phyloP scores from a whole-genome alignment of 53 echinoderm and acorn worm species.

The Paracentrotus lividus region DNA sequence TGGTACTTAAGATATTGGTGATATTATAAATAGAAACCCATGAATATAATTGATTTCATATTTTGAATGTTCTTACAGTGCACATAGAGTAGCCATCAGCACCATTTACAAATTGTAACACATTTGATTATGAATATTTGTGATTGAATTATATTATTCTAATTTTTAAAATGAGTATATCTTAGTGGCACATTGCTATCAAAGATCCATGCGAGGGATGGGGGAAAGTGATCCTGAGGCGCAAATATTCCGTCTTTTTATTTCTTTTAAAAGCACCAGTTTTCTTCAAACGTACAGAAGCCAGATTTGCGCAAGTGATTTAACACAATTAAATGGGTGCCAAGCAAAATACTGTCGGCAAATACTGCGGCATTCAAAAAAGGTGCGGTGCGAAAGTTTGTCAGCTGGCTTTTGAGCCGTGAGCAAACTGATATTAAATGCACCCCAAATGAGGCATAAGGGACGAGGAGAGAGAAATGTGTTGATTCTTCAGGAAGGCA shows the following conservation, averaged over 20 bases:
- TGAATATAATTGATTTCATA: too few species aligned
- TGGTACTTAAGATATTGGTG: too few species aligned
- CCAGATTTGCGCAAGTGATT: conserved; percentile 52
- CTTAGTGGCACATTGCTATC: conserved; percentile 2
- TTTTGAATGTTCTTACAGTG: too few species aligned
- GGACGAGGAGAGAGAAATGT: conserved; percentile 30
- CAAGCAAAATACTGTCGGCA: conserved; percentile 65
- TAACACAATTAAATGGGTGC: conserved; percentile 50
- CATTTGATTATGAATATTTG: neutral
- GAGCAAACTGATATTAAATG: conserved; percentile 67
- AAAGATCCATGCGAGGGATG: neutral
- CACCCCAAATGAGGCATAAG: conserved; percentile 51
- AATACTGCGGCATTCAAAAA: conserved; percentile 54
- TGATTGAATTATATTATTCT: conserved; percentile 26
- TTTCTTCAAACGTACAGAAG: conserved; percentile 47
- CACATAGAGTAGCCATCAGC: too few species aligned
- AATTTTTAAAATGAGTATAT: conserved; percentile 17
- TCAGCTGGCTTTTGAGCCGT: conserved; percentile 4
- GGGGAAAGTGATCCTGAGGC: conserved; percentile 42
- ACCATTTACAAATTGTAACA: neutral
- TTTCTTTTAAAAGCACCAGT: neutral
- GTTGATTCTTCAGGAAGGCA: conserved; percentile 42
- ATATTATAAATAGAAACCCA: too few species aligned
- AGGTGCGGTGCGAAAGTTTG: conserved; percentile 18
- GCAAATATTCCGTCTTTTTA: neutral